phyloP scores from a whole-genome alignment of 2,113 vertebrate species.

The Amia ocellicauda region DNA sequence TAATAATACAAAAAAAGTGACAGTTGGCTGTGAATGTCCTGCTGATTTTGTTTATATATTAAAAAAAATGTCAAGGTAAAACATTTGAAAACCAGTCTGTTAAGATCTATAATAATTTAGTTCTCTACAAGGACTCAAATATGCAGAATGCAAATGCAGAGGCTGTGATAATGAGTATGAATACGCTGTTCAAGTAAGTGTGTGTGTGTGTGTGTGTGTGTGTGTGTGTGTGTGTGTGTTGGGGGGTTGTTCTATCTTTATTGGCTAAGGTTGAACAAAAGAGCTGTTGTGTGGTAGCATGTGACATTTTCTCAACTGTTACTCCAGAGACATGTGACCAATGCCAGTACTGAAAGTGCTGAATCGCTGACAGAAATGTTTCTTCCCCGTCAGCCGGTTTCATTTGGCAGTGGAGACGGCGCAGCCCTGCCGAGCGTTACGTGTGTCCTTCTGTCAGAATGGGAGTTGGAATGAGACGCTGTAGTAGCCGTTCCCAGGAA shows the following conservation, averaged over 20 bases:
- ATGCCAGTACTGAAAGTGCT: not conserved
- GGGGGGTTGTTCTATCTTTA: not conserved
- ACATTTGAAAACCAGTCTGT: too few relatives aligned
- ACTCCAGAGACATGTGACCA: not conserved
- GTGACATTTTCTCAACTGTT: not conserved
- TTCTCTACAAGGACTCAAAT: too few relatives aligned
- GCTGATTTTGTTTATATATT: too few relatives aligned
- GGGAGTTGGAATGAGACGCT: not conserved
- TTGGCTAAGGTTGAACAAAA: not conserved
- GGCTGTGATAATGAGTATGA: not conserved
- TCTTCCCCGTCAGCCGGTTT: not conserved
- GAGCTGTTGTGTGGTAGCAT: slow-evolving; percentile 3
- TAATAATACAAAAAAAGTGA: too few relatives aligned
- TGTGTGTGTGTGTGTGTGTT: too few relatives aligned
- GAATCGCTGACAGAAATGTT: not conserved
- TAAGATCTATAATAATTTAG: too few relatives aligned
- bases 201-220: not conserved
- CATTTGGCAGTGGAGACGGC: not conserved
- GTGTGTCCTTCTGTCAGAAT: not conserved
- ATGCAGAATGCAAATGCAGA: not conserved
- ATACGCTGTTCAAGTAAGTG: not conserved
- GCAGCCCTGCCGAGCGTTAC: not conserved
- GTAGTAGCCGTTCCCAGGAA: not conserved
- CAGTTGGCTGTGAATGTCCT: too few relatives aligned
- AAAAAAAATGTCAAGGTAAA: too few relatives aligned